These are phyloP conservation scores for Misgurnus anguillicaudatus DNA, from an alignment of 2,113 vertebrate species.

Conservation along the genomic window DNA sequence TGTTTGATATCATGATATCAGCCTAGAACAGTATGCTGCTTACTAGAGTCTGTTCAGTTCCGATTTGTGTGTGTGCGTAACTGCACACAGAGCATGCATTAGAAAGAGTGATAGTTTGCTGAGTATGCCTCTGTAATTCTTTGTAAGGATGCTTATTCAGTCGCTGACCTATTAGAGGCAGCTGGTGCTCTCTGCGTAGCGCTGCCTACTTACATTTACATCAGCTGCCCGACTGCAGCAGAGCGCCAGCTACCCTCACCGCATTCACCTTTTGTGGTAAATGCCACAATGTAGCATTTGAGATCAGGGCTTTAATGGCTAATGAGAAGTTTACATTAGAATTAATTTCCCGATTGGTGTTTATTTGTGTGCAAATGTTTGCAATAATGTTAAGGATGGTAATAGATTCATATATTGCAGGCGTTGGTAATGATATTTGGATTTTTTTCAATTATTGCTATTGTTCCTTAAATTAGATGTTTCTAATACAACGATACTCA, in stretches of 20 bases:
- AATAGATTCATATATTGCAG: no score
- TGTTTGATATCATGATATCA: background rate
- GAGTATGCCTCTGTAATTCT: slow-evolving; percentile 1
- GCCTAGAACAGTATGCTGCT: background rate
- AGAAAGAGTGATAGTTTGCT: slow-evolving; percentile 18
- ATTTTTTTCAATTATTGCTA: no score
- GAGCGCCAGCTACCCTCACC: background rate
- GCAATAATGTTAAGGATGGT: no score
- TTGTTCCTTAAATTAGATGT: no score
- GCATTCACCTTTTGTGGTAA: background rate
- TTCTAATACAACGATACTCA: no score
- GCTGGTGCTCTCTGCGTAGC: background rate
- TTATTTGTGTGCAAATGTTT: no score
- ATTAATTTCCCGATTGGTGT: background rate
- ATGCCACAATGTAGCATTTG: background rate
- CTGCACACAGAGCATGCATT: background rate
- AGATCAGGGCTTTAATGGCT: background rate
- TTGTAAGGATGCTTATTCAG: slow-evolving; percentile 2
- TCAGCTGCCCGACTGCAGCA: slow-evolving; percentile 7
- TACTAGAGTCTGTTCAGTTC: background rate
- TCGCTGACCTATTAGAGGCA: background rate
- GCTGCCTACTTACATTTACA: background rate
- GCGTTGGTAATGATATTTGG: no score
- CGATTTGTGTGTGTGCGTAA: background rate
- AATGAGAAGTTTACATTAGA: background rate